These are phyloP conservation scores for Cheumatopsyche charites DNA, from an alignment of 1,140 invertebrate genomes.

Conservation along the genomic window DNA sequence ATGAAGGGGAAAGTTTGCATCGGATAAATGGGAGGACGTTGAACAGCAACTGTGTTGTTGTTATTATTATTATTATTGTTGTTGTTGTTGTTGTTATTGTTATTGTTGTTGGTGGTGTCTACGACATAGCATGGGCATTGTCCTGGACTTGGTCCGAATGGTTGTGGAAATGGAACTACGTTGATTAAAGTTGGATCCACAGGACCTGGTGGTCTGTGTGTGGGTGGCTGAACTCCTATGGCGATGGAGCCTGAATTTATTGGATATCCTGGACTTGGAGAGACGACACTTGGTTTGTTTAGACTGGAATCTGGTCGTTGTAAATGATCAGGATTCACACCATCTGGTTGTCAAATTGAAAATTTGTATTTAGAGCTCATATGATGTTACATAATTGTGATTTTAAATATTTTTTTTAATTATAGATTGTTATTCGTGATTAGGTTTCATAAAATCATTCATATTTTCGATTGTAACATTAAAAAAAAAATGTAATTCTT, in stretches of 20 bases:
- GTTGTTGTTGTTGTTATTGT: too few species aligned
- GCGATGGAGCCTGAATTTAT: constrained; percentile 43
- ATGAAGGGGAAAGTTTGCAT: constrained; percentile 54
- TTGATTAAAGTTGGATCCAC: constrained; percentile 54
- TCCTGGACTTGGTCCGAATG: constrained; percentile 61
- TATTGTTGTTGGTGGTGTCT: too few species aligned
- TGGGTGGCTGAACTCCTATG: constrained; percentile 60
- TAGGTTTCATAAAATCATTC: too few species aligned
- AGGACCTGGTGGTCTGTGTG: constrained; percentile 40
- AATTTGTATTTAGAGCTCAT: neutral
- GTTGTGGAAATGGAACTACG: constrained; percentile 62
- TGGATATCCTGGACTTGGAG: constrained; percentile 40
- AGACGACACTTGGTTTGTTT: neutral
- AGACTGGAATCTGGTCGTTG: constrained; percentile 21
- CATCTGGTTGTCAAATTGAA: neutral
- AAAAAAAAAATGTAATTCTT: too few species aligned
- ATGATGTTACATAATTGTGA: too few species aligned
- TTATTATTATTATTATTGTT: too few species aligned
- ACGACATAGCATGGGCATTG: constrained; percentile 64
- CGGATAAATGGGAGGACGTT: constrained; percentile 47
- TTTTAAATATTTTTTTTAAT: too few species aligned
- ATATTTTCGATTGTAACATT: too few species aligned
- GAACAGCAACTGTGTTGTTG: constrained; percentile 50
- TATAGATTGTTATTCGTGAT: too few species aligned
- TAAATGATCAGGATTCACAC: constrained; percentile 20